phyloP scores from a whole-genome alignment of 2,888 invertebrate genomes.

The Emesis furor region DNA sequence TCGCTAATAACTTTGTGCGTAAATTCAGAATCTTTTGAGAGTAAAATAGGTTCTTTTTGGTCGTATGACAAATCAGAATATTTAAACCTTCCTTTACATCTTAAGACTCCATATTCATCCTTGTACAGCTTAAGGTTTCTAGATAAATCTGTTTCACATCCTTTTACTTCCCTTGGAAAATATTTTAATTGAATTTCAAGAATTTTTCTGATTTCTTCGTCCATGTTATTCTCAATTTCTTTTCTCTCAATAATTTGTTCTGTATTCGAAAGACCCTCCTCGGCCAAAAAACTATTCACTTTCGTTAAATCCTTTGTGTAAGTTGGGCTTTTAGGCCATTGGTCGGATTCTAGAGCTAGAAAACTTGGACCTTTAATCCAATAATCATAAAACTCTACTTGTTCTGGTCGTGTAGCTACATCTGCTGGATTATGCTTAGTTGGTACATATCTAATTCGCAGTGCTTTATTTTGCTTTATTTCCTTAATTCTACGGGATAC shows the following conservation, averaged over 20 bases:
- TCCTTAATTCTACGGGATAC: conserved; percentile 37
- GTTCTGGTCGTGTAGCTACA: conserved; percentile 31
- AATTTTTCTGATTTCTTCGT: background rate
- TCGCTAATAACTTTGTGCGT: background rate
- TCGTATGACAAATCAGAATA: background rate
- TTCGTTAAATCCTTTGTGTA: background rate
- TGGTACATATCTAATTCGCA: conserved; percentile 36
- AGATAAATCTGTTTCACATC: conserved; percentile 16
- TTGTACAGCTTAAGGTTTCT: conserved; percentile 19
- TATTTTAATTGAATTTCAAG: conserved; percentile 12
- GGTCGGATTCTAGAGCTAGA: background rate
- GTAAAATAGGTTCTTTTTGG: background rate
- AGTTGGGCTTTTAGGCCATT: background rate
- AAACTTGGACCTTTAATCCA: conserved; percentile 11
- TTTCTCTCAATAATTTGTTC: background rate
- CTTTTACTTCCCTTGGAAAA: conserved; percentile 31
- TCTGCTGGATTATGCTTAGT: conserved; percentile 38
- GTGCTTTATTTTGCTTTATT: conserved; percentile 31
- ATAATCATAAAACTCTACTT: conserved; percentile 2
- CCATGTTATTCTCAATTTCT: too few relatives aligned
- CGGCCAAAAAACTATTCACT: conserved; percentile 14
- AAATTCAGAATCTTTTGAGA: background rate
- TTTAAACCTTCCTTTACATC: conserved; percentile 7
- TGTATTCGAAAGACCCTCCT: conserved; percentile 18
- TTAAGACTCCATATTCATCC: conserved; percentile 16